phyloP scores from a whole-genome alignment of 2,113 vertebrate genomes.

The Vulpes ferrilata region DNA sequence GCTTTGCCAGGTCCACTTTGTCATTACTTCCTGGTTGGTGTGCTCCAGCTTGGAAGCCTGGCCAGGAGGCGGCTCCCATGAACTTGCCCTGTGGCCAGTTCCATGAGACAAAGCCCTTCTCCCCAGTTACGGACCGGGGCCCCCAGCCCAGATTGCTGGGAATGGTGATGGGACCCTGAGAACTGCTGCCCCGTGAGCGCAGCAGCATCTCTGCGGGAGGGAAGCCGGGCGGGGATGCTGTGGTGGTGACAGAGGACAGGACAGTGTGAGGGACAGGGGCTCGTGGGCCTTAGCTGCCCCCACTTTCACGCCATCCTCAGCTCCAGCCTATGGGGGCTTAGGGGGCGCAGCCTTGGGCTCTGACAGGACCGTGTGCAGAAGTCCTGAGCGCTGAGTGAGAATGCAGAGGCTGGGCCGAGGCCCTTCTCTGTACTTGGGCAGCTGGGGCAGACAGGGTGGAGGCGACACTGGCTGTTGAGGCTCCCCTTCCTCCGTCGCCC shows the following conservation, averaged over 20 bases:
- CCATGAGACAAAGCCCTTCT: accelerated
- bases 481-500: accelerated
- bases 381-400: accelerated
- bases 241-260: neutral
- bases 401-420: accelerated
- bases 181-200: accelerated
- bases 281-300: neutral
- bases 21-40: neutral
- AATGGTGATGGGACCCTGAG: accelerated
- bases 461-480: accelerated
- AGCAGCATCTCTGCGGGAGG: accelerated
- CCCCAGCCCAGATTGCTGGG: neutral
- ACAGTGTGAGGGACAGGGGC: neutral
- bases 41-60: neutral
- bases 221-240: accelerated
- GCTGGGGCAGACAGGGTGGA: accelerated
- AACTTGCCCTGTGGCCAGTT: accelerated
- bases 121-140: accelerated
- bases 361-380: neutral
- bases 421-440: no score
- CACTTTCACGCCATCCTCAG: accelerated
- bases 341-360: neutral
- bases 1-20: accelerated
- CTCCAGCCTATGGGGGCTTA: accelerated
- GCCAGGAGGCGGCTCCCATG: no score